Evolutionary conservation across 2,797 vertebrate species (phyloP).

Genomic region (Halcyon chelicuti): DNA sequence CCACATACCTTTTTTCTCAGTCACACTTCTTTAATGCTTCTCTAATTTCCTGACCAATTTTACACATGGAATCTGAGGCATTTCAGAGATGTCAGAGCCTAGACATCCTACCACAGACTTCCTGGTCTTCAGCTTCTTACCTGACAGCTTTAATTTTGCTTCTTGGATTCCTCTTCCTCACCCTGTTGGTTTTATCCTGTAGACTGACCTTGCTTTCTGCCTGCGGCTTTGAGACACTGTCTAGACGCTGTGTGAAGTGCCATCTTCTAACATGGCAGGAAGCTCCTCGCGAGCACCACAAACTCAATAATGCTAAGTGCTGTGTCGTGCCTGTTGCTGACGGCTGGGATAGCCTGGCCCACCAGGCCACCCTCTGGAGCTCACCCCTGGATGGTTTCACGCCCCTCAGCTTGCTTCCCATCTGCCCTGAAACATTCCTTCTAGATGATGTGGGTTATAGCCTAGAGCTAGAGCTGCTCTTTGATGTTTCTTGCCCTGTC

Average conservation of each 20-base stretch:
- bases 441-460: background rate
- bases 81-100: constrained; percentile 1
- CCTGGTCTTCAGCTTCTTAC: background rate
- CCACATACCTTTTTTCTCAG: background rate
- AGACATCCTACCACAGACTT: background rate
- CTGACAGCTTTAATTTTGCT: constrained; percentile 36
- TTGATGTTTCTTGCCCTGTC: background rate
- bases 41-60: background rate
- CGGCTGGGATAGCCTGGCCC: background rate
- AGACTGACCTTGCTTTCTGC: background rate
- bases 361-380: background rate
- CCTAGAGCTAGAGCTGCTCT: background rate
- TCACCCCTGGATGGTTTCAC: background rate
- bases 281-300: background rate
- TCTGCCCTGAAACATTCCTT: constrained; percentile 9
- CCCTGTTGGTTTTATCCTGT: background rate
- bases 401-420: background rate
- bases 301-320: fast-evolving
- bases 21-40: background rate
- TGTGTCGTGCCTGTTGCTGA: background rate
- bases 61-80: background rate
- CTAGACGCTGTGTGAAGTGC: background rate
- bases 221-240: background rate
- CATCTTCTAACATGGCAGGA: background rate
- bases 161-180: constrained; percentile 1